These are phyloP conservation scores for Typhlomys cinereus DNA, from an alignment of 2,113 vertebrate genomes.

Conservation along the genomic window DNA sequence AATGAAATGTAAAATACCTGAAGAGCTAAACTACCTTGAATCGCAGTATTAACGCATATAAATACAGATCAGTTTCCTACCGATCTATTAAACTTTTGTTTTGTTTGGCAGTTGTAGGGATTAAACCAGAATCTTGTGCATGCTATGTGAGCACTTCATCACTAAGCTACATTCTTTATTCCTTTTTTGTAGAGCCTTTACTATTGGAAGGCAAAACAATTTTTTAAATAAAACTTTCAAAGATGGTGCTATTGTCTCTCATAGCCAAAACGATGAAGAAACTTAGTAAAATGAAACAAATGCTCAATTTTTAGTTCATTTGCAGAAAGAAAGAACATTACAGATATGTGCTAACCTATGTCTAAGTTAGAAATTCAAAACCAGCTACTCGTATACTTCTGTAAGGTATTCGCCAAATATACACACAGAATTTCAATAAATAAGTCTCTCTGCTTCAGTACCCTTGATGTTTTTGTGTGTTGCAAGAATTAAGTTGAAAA, in stretches of 20 bases:
- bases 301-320: background rate
- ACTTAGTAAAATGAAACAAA: slow-evolving; percentile 9
- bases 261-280: background rate
- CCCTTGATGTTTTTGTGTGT: background rate
- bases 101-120: no score
- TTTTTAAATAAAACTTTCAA: slow-evolving; percentile 10
- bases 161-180: background rate
- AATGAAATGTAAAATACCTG: slow-evolving; percentile 22
- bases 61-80: background rate
- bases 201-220: no score
- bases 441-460: background rate
- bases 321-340: background rate
- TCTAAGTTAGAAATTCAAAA: slow-evolving; percentile 22
- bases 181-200: no score
- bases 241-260: background rate
- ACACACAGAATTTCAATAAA: background rate
- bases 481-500: background rate
- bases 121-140: background rate
- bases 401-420: background rate
- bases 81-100: background rate
- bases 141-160: background rate
- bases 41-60: background rate
- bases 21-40: background rate
- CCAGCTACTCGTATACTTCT: slow-evolving; percentile 5
- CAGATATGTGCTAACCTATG: background rate